Evolutionary conservation across 2,797 vertebrate species (phyloP).

Genomic region (Manis javanica): DNA sequence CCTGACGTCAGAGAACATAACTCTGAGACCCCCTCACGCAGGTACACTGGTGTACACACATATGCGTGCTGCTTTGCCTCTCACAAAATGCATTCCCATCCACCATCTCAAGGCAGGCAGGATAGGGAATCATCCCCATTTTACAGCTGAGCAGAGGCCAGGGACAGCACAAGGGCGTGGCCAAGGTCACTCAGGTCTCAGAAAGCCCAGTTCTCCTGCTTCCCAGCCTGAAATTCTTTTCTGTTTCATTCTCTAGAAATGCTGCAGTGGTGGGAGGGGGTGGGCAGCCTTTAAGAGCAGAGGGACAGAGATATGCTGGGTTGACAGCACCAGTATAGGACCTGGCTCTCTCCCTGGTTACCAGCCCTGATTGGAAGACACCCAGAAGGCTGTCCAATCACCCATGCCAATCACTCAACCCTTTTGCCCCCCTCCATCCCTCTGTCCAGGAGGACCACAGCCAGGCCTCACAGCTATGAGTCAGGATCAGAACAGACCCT

Average conservation of each 20-base stretch:
- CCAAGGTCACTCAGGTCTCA: background rate
- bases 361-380: slow-evolving; percentile 71
- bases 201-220: background rate
- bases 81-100: background rate
- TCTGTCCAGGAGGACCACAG: slow-evolving; percentile 54
- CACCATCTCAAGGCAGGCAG: background rate
- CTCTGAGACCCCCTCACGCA: background rate
- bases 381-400: slow-evolving; percentile 71
- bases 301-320: background rate
- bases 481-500: slow-evolving; percentile 51
- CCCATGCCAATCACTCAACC: slow-evolving; percentile 66
- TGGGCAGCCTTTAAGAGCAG: background rate
- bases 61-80: background rate
- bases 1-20: background rate
- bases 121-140: background rate
- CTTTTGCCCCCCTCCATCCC: background rate
- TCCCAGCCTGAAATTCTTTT: background rate
- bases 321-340: background rate
- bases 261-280: background rate
- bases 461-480: slow-evolving; percentile 72
- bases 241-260: background rate
- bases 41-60: background rate
- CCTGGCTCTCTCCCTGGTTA: slow-evolving; percentile 33
- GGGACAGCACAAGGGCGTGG: background rate
- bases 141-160: slow-evolving; percentile 13